phyloP scores from a whole-genome alignment of 1,140 invertebrate species.

The Drosophila baimaii region DNA sequence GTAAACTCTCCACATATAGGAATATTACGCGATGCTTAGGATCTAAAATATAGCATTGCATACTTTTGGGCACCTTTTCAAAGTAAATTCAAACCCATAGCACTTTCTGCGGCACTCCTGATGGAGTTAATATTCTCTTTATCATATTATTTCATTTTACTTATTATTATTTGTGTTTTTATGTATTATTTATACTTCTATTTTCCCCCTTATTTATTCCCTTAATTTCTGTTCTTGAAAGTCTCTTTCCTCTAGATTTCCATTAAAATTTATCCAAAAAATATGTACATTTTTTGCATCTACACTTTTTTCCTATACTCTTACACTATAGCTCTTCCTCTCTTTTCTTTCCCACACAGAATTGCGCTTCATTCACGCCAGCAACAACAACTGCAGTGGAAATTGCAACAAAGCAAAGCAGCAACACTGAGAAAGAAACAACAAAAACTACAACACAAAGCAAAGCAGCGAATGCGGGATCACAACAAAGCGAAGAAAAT shows the following conservation, averaged over 20 bases:
- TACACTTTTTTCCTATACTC: neutral
- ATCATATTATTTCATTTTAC: no score
- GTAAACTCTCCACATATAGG: no score
- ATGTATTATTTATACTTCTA: no score
- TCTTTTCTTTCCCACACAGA: constrained; percentile 43
- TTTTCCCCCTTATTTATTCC: neutral
- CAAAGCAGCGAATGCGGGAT: constrained; percentile 71
- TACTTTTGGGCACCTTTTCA: neutral
- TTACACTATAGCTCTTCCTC: neutral
- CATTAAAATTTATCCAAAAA: neutral
- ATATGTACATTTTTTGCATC: neutral
- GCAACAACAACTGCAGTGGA: constrained; percentile 41
- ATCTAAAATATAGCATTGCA: neutral
- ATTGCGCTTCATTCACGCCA: constrained; percentile 70
- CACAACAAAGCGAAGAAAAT: constrained; percentile 79
- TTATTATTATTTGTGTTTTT: no score
- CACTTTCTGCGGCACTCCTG: neutral
- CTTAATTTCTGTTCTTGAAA: neutral
- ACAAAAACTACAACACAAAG: constrained; percentile 44
- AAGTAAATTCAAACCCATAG: neutral
- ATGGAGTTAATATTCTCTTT: neutral
- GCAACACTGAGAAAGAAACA: constrained; percentile 17
- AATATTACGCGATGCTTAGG: no score
- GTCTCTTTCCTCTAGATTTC: neutral
- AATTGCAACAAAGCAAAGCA: constrained; percentile 31